These are phyloP conservation scores for Cotesia vestalis DNA, from an alignment of 1,140 invertebrate species.

Conservation along the genomic window DNA sequence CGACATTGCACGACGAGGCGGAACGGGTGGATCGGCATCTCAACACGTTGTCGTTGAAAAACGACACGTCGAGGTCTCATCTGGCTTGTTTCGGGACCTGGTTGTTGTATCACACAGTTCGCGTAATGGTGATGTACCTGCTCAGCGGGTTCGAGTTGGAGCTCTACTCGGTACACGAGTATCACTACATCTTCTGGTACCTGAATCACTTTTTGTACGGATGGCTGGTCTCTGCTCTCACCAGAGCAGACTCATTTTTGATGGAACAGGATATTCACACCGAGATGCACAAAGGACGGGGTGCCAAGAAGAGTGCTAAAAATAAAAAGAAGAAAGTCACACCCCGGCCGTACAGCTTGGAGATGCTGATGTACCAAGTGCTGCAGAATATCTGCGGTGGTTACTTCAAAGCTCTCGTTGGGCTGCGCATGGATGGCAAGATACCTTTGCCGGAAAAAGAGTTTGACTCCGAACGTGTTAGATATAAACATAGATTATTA, in stretches of 20 bases:
- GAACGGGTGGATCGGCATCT: constrained; percentile 89
- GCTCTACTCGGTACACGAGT: constrained; percentile 95
- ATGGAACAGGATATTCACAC: constrained; percentile 77
- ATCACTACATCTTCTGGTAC: constrained; percentile 96
- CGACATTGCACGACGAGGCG: constrained; percentile 93
- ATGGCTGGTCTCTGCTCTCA: constrained; percentile 90
- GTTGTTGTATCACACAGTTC: constrained; percentile 94
- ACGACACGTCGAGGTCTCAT: constrained; percentile 75
- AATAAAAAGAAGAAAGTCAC: constrained; percentile 76
- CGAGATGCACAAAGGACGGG: constrained; percentile 65
- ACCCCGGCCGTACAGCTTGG: constrained; percentile 79
- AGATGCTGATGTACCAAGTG: constrained; percentile 88
- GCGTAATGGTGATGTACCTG: constrained; percentile 95
- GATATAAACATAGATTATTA: constrained; percentile 93
- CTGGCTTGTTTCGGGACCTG: constrained; percentile 93
- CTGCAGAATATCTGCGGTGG: constrained; percentile 94
- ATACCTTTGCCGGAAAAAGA: constrained; percentile 81
- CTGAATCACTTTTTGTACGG: constrained; percentile 94
- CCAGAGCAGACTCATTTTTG: constrained; percentile 85
- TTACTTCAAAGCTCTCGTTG: constrained; percentile 80
- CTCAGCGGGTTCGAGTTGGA: constrained; percentile 95
- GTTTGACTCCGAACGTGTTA: constrained; percentile 93
- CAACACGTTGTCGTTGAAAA: constrained; percentile 76
- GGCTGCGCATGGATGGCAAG: constrained; percentile 76
- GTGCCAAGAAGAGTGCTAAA: constrained; percentile 68